A percentile compares a stretch with the other conserved stretches of the same genome.
Conservation (phyloP, 2,797 vertebrate genomes). For the Dallia pectoralis region DNA sequence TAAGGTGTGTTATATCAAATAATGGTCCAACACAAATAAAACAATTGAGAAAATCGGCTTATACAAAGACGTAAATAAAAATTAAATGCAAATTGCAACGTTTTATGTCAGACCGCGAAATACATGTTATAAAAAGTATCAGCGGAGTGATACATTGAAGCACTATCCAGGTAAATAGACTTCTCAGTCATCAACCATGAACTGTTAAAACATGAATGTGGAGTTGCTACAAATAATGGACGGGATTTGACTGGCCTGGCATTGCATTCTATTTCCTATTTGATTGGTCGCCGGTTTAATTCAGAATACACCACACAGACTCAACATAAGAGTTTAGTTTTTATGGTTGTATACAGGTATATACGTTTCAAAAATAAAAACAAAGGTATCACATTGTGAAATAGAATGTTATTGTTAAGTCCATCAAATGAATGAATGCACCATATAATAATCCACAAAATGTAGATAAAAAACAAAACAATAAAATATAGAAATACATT, state of each 20-base stretch:
- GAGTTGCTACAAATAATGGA: slow-evolving; percentile 34
- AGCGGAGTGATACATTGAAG: slow-evolving; percentile 69
- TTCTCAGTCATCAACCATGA: slow-evolving; percentile 67
- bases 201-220: slow-evolving; percentile 60
- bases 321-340: background rate
- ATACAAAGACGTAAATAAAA: rapidly evolving
- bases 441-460: background rate
- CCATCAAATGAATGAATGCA: background rate
- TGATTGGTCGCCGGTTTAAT: background rate
- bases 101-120: slow-evolving; percentile 14
- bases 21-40: background rate
- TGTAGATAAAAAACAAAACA: no score
- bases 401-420: background rate
- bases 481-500: background rate
- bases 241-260: background rate
- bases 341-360: background rate
- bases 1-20: slow-evolving; percentile 2
- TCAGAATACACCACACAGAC: background rate
- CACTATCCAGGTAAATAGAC: slow-evolving; percentile 65
- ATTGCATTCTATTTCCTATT: background rate
- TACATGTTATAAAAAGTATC: slow-evolving; percentile 65
- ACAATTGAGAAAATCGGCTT: background rate
- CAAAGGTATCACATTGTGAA: background rate
- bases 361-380: background rate
- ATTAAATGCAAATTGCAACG: background rate